Base-by-base conservation (phyloP, 2,888 invertebrate species). In the Mimumesa dahlbomi region DNA sequence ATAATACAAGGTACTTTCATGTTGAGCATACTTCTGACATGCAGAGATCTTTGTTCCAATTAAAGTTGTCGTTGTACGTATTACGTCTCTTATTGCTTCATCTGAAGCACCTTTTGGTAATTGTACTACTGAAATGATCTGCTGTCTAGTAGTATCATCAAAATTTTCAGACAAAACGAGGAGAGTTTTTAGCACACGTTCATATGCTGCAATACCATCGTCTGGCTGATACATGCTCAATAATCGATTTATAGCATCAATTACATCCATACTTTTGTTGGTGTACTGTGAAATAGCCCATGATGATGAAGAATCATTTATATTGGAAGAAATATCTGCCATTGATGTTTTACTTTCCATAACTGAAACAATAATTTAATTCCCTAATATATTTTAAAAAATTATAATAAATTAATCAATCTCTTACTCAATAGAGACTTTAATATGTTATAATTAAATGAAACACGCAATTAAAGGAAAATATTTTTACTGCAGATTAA, bases 151-250 rank as follows among this genome's bases (percentile, higher is more conserved):
- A 45, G 80, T 71, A 2, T 45, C 75, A 46, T 84, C 81, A 53
- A 84, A 84, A 63, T 82, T 80, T 56, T 82, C 73, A 13, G 85
- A 69, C 22, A 85, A 70, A 21, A 75, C 54, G 19, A 75, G 70
- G 11, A 87, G 67, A 5, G 84, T 84, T 45, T 77, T 77, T 7
- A 87, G 66, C 5, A 85, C 71, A 53, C 73, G 73, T 58, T 84
- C 84, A 21, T 87, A 87, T 16, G 82, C 83, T 9, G 65, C 40
- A 61, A 87, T 76, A 21, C 86, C 86, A 53, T 85, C 84, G 34
- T 87, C 80, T 1, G 87, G 84, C 49, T 85, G 83, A 62, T 87
- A 87, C 68, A 84, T 82, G 48, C 81, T 81, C 16, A 87, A 48
- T 38, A 87, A 75, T 53, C 79, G 79, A 9, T 82, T 84, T 7